phyloP scores from a whole-genome alignment of 2,888 invertebrate genomes.

The Coenonympha arcania region DNA sequence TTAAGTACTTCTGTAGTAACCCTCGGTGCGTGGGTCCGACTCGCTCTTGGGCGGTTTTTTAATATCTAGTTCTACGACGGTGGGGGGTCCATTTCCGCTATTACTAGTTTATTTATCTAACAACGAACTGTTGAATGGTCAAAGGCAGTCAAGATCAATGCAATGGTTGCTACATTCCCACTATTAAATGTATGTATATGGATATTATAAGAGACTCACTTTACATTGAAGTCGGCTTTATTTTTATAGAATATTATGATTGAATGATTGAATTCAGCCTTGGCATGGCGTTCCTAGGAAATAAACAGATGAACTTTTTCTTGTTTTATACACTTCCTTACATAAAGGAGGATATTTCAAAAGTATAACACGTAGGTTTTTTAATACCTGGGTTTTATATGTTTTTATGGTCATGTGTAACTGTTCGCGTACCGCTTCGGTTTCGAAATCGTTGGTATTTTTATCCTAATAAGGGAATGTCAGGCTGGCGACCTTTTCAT shows the following conservation, averaged over 20 bases:
- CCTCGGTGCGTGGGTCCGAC: too few relatives aligned
- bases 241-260: neutral
- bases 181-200: too few relatives aligned
- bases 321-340: constrained; percentile 9
- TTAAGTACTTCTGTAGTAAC: too few relatives aligned
- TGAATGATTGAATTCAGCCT: constrained; percentile 3
- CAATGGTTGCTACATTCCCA: too few relatives aligned
- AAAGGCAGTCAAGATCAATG: too few relatives aligned
- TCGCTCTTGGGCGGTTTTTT: too few relatives aligned
- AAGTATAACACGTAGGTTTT: neutral
- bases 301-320: constrained; percentile 13
- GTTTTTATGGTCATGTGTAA: too few relatives aligned
- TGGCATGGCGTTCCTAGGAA: constrained; percentile 10
- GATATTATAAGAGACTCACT: too few relatives aligned
- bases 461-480: neutral
- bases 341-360: neutral
- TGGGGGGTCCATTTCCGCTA: too few relatives aligned
- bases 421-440: neutral
- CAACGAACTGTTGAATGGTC: too few relatives aligned
- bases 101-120: too few relatives aligned
- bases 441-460: neutral
- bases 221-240: neutral
- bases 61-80: too few relatives aligned
- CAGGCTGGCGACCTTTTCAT: neutral
- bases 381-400: neutral